These are phyloP conservation scores for Drosophila macrospina DNA, from an alignment of 2,888 invertebrate genomes.

Conservation along the genomic window DNA sequence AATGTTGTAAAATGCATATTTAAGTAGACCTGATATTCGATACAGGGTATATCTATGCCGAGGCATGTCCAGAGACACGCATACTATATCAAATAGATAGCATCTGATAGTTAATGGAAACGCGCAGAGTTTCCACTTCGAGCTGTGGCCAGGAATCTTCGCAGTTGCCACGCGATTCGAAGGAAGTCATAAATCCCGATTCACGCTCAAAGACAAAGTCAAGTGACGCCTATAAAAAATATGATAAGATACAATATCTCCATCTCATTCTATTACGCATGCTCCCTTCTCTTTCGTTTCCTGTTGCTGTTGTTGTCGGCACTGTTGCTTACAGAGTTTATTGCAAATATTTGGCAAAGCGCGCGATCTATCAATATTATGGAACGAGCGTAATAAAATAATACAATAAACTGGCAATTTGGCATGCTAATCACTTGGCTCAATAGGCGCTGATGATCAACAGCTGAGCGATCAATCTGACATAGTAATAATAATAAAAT, in stretches of 20 bases:
- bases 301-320: neutral
- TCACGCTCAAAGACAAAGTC: neutral
- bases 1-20: neutral
- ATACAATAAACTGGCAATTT: constrained; percentile 16
- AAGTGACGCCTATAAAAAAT: constrained; percentile 5
- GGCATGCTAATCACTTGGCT: constrained; percentile 20
- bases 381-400: constrained; percentile 10
- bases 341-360: constrained; percentile 38
- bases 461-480: constrained; percentile 4
- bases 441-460: constrained; percentile 5
- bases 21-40: neutral
- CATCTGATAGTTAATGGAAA: neutral
- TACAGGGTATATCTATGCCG: neutral
- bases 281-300: neutral
- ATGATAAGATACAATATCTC: constrained; percentile 15
- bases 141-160: neutral
- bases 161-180: neutral
- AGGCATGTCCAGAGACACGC: neutral
- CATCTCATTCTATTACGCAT: neutral
- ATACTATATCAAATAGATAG: neutral
- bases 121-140: neutral
- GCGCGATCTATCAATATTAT: constrained; percentile 17
- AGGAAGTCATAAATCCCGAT: constrained; percentile 17
- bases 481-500: constrained; percentile 15
- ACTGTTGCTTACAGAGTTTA: neutral